Percentiles rank a stretch among this genome's conserved stretches.
Evolutionary conservation across 2,113 vertebrate genomes (phyloP).

Genomic region (Hypocryptadius cinnamomeus): DNA sequence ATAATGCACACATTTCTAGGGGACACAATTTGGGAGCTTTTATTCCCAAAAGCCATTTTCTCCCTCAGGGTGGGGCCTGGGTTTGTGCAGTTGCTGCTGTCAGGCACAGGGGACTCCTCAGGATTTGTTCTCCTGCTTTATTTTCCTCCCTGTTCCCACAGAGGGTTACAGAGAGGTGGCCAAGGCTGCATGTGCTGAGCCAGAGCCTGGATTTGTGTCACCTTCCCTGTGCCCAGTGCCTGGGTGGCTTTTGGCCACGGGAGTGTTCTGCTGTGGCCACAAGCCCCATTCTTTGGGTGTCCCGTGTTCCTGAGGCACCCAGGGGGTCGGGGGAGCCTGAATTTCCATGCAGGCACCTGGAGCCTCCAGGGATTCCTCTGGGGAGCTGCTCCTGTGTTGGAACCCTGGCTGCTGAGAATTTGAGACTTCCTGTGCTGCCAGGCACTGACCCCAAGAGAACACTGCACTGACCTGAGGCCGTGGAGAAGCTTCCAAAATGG

Average conservation of each 20-base stretch:
- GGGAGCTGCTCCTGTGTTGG: not conserved
- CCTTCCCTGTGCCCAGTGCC: too few relatives aligned
- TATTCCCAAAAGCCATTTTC: not conserved
- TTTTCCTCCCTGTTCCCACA: not conserved
- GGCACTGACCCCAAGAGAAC: not conserved
- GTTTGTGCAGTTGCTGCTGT: not conserved
- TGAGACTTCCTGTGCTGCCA: not conserved
- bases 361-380: not conserved
- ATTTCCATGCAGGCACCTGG: not conserved
- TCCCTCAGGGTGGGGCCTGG: not conserved
- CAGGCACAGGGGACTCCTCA: not conserved
- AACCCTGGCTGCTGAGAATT: not conserved
- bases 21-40: not conserved
- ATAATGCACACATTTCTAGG: not conserved
- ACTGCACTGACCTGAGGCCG: not conserved
- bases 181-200: not conserved
- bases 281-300: fast-evolving
- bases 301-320: fast-evolving
- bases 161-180: not conserved
- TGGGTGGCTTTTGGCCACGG: not conserved
- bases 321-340: not conserved
- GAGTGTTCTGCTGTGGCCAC: not conserved
- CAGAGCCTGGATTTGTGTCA: not conserved
- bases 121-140: not conserved
- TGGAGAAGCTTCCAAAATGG: not conserved